Base-by-base conservation (phyloP, 2,888 invertebrate species). In the Mythimna vitellina region DNA sequence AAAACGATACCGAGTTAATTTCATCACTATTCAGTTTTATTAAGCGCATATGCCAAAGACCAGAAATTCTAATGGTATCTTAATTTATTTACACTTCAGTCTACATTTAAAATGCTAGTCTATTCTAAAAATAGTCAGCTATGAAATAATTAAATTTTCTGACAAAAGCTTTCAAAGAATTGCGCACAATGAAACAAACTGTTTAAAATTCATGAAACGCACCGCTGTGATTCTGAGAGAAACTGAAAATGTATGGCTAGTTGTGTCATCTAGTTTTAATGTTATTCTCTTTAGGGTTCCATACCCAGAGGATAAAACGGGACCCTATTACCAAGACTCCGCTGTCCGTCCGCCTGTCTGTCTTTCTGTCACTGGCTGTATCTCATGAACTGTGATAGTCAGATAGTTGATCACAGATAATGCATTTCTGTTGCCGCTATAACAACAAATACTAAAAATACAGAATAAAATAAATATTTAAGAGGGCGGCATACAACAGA, bases 171-270 rank as follows among this genome's bases (percentile, higher is more conserved):
- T 68, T 67, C 65, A 77, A 63, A 79, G 72, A 68, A 63, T 63
- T 14, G 60, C 38, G 58, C 51, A 63, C 78, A 78, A 65, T 76
- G 81, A 80, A 71, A 65, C 66, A 65, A 72, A 51, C 62, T 65
- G 77, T 68, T 80, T 65, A 65, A 78, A 78, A 80, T 80, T 81
- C 79, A 77, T 80, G 64, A 81, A 71, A 77, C 60, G 61, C 20
- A 29, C 62, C 35, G 35, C 72, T 42, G 65, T 81, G 65, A 63
- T 58, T 68, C 65, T 32, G 53, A 46, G 57, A 38, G 46, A 65
- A 54, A 65, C 29, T 62, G 68, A 63, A 57, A 65, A 62, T 51
- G 38, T 71, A 65, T 46, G 29, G 25, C 22, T 65, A 53, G 77
- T 68, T 65, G 32, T 53, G 67, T 62, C 71, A 79, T 71, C 22